A percentile compares a stretch with the other conserved stretches of the same genome.
These are phyloP conservation scores for Aphis gossypii DNA, from an alignment of 1,140 invertebrate species.

Conservation along the genomic window DNA sequence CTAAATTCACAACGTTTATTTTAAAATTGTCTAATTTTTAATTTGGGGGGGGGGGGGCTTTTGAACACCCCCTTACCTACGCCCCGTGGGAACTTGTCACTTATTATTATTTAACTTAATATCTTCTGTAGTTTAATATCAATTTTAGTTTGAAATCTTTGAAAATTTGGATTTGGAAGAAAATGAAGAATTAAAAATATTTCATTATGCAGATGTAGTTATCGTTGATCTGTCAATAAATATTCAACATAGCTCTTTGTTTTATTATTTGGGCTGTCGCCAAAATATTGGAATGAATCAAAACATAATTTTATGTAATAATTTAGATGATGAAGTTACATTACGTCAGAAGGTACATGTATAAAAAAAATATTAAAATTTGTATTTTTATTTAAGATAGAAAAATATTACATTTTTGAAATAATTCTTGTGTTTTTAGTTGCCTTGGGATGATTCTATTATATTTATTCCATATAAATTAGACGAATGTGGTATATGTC, in stretches of 20 bases:
- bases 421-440: constrained; percentile 67
- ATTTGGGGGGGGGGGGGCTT: no score
- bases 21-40: no score
- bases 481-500: constrained; percentile 73
- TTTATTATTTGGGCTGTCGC: constrained; percentile 96
- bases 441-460: constrained; percentile 82
- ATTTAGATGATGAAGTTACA: constrained; percentile 85
- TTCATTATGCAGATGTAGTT: constrained; percentile 97
- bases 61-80: no score
- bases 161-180: constrained; percentile 87
- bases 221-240: constrained; percentile 93
- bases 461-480: constrained; percentile 88
- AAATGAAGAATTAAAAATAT: constrained; percentile 82
- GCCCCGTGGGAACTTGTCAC: no score
- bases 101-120: constrained; percentile 40
- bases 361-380: no score
- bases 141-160: constrained; percentile 70
- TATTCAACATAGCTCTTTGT: constrained; percentile 83
- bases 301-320: constrained; percentile 94
- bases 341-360: constrained; percentile 78
- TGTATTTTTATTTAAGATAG: not conserved
- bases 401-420: not conserved
- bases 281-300: constrained; percentile 99
- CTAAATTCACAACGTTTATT: no score
- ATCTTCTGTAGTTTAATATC: constrained; percentile 53